phyloP scores from a whole-genome alignment of 2,797 vertebrate species.

The Hybognathus amarus region DNA sequence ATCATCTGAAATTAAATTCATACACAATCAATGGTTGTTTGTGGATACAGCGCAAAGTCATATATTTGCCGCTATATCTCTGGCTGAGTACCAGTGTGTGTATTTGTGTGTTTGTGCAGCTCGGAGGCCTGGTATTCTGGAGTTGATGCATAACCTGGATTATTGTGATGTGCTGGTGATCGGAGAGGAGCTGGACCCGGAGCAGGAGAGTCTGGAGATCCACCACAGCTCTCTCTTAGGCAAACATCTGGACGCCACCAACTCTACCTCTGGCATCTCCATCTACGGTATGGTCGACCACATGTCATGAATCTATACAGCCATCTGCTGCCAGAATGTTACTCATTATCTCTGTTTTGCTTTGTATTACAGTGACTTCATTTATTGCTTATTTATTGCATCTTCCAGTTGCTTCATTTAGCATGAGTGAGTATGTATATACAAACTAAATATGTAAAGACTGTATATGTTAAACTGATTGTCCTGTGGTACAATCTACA shows the following conservation, averaged over 20 bases:
- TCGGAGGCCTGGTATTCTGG: slow-evolving; percentile 79
- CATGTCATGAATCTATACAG: background rate
- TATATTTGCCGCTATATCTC: slow-evolving; percentile 26
- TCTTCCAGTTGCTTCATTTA: background rate
- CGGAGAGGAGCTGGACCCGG: slow-evolving; percentile 87
- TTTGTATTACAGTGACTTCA: background rate
- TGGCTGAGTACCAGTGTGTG: slow-evolving; percentile 9
- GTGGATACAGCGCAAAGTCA: slow-evolving; percentile 22
- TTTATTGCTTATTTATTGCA: background rate
- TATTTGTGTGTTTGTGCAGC: slow-evolving; percentile 67
- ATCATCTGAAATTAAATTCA: slow-evolving; percentile 56
- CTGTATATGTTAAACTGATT: background rate
- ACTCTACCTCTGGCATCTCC: slow-evolving; percentile 95
- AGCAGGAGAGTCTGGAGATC: slow-evolving; percentile 89
- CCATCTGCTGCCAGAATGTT: slow-evolving; percentile 2
- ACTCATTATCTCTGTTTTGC: background rate
- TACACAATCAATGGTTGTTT: slow-evolving; percentile 52
- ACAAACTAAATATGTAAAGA: too few species aligned
- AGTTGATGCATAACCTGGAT: slow-evolving; percentile 94
- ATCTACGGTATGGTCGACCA: slow-evolving; percentile 84
- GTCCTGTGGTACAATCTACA: background rate
- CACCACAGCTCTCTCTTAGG: slow-evolving; percentile 84
- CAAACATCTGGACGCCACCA: slow-evolving; percentile 92
- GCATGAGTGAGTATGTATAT: background rate
- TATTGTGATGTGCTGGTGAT: slow-evolving; percentile 95